Evolutionary conservation across 23 tunicate species (phyloP).

Genomic region (Botrylloides violaceus): DNA sequence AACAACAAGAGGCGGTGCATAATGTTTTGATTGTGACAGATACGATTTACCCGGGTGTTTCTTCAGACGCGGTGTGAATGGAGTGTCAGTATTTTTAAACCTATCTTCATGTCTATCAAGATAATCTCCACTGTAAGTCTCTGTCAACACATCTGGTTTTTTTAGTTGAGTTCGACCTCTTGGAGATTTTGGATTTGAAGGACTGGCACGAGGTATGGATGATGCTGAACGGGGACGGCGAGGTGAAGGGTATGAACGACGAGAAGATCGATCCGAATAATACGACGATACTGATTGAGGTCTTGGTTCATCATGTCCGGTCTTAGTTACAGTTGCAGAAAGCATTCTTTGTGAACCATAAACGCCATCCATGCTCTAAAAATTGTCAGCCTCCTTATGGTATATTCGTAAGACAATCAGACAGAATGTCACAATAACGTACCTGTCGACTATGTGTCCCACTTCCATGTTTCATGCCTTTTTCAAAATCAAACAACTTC

Average conservation of each 20-base stretch:
- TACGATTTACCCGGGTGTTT: slow-evolving; percentile 69
- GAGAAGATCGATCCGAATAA: slow-evolving; percentile 7
- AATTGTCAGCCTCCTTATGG: no score
- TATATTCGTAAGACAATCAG: no score
- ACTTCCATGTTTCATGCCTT: slow-evolving; percentile 22
- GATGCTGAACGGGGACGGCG: no score
- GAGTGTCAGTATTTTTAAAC: slow-evolving; percentile 39
- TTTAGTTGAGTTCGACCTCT: not conserved
- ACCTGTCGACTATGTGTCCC: slow-evolving; percentile 1
- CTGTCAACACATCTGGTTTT: slow-evolving; percentile 29
- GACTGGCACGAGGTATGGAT: not conserved
- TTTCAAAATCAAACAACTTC: slow-evolving; percentile 21
- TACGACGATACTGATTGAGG: slow-evolving; percentile 15
- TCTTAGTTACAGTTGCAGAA: slow-evolving; percentile 24
- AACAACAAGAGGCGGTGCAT: slow-evolving; percentile 54
- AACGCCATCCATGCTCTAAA: slow-evolving; percentile 8
- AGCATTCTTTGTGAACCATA: slow-evolving; percentile 13
- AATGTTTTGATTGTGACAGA: slow-evolving; percentile 65
- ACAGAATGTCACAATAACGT: no score
- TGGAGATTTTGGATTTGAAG: slow-evolving; percentile 12
- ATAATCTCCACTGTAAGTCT: slow-evolving; percentile 90
- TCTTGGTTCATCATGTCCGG: slow-evolving; percentile 18
- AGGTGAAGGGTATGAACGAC: slow-evolving; percentile 2
- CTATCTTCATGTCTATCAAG: slow-evolving; percentile 54
- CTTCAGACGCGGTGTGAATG: slow-evolving; percentile 70